Percentiles rank a stretch among this genome's conserved stretches.
Conservation (phyloP, 2,113 vertebrate species). For the Sceloporus tristichus region DNA sequence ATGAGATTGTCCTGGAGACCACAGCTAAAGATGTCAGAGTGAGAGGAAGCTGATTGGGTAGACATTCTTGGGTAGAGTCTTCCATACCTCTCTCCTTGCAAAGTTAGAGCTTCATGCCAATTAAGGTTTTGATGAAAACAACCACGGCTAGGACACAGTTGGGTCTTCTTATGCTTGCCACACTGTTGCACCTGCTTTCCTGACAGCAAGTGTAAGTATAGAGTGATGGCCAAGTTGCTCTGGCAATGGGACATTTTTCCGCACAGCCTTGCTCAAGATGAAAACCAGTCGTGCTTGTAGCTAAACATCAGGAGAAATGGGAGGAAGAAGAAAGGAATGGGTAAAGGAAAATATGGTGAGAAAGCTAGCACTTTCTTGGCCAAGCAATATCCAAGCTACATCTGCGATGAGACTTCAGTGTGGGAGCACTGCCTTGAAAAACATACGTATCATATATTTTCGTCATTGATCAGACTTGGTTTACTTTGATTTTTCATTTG, state of each 20-base stretch:
- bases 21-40: too few relatives aligned
- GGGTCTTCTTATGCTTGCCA: slow-evolving; percentile 37
- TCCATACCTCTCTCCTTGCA: background rate
- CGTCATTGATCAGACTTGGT: too few relatives aligned
- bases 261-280: background rate
- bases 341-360: background rate
- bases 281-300: background rate
- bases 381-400: too few relatives aligned
- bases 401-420: too few relatives aligned
- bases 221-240: accelerated
- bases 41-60: too few relatives aligned
- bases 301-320: background rate
- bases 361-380: background rate
- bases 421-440: too few relatives aligned
- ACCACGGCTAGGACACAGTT: slow-evolving; percentile 12
- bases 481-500: too few relatives aligned
- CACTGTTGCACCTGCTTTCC: slow-evolving; percentile 64
- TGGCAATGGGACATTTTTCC: background rate
- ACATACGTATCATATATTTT: too few relatives aligned
- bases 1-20: background rate
- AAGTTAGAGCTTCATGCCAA: slow-evolving; percentile 52
- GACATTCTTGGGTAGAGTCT: too few relatives aligned
- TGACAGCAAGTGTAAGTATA: slow-evolving; percentile 67
- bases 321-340: background rate
- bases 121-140: slow-evolving; percentile 50